phyloP scores from a whole-genome alignment of 2,797 vertebrate species.

The Galagoides demidoff region DNA sequence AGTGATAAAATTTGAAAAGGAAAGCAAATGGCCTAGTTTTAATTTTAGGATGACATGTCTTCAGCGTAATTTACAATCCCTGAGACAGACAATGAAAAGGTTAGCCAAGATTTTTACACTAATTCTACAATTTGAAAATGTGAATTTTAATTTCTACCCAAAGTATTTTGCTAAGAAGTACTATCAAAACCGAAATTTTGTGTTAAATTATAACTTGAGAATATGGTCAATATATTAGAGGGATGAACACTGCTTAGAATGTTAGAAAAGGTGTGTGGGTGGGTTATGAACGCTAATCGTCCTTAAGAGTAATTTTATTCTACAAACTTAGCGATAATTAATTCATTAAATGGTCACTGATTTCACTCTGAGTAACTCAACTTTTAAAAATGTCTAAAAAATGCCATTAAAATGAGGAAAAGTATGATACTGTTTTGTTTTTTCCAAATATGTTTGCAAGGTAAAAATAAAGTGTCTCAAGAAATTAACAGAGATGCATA shows the following conservation, averaged over 20 bases:
- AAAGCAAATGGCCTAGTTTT: neutral
- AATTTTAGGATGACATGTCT: neutral
- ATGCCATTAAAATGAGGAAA: neutral
- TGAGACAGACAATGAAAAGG: neutral
- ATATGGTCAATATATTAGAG: neutral
- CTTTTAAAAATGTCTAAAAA: neutral
- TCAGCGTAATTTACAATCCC: neutral
- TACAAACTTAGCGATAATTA: neutral
- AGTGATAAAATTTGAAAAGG: neutral
- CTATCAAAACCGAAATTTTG: neutral
- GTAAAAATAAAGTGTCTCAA: neutral
- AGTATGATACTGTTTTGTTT: neutral
- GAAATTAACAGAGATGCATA: neutral
- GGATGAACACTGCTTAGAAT: neutral
- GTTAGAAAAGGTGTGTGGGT: neutral
- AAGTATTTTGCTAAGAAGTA: neutral
- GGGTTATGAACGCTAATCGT: neutral
- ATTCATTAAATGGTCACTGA: neutral
- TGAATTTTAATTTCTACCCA: neutral
- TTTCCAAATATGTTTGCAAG: neutral
- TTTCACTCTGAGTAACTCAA: neutral
- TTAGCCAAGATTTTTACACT: neutral
- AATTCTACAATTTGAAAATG: conserved; percentile 16
- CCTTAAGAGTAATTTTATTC: neutral
- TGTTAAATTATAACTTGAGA: conserved; percentile 5